Percentiles rank a stretch among this genome's conserved stretches.
phyloP scores from a whole-genome alignment of 2,888 invertebrate genomes.

The Sesia apiformis region DNA sequence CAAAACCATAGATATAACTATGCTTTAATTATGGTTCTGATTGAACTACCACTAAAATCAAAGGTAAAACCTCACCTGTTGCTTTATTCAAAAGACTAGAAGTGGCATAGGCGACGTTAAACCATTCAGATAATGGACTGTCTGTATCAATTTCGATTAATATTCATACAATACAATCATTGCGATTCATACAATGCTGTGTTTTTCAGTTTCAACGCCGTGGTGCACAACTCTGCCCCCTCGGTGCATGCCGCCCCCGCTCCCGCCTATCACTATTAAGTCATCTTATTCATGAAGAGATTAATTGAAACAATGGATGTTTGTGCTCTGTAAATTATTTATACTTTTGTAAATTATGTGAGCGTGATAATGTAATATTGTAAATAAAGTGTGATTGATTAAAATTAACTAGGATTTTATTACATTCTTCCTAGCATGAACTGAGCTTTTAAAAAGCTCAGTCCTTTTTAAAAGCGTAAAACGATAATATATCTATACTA shows the following conservation, averaged over 20 bases:
- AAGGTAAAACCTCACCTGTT: too few relatives aligned
- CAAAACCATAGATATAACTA: too few relatives aligned
- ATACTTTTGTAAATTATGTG: conserved; percentile 22
- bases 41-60: too few relatives aligned
- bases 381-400: conserved; percentile 24
- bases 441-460: too few relatives aligned
- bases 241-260: conserved; percentile 43
- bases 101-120: too few relatives aligned
- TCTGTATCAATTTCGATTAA: too few relatives aligned
- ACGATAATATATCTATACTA: too few relatives aligned
- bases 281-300: conserved; percentile 5
- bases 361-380: conserved; percentile 12
- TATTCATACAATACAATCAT: background rate
- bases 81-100: too few relatives aligned
- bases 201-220: conserved; percentile 61
- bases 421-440: too few relatives aligned
- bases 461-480: too few relatives aligned
- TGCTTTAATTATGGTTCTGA: too few relatives aligned
- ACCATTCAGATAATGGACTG: too few relatives aligned
- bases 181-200: background rate
- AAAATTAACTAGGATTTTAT: background rate
- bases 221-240: conserved; percentile 58
- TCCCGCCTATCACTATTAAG: conserved; percentile 35
- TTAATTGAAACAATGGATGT: background rate
- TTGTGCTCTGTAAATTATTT: conserved; percentile 19